Conservation (phyloP, 2,113 vertebrate genomes). For the Laticauda colubrina region DNA sequence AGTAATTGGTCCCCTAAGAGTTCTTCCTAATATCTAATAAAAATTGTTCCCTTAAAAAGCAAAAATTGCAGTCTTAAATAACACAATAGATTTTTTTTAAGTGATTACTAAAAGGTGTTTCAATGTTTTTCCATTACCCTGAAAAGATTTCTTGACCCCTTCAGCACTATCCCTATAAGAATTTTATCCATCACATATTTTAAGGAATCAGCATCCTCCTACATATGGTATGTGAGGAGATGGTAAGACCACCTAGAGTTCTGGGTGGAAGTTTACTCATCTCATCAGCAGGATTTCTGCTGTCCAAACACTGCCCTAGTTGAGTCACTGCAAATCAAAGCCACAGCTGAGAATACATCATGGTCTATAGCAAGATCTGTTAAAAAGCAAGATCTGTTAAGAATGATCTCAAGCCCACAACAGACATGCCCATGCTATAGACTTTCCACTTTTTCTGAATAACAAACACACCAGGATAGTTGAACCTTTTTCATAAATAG, state of each 20-base stretch:
- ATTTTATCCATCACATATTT: not conserved
- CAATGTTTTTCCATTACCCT: not conserved
- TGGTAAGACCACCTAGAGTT: not conserved
- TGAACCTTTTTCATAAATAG: not conserved
- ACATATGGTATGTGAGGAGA: not conserved
- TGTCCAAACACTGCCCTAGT: constrained; percentile 34
- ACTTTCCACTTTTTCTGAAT: constrained; percentile 5
- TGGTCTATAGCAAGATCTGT: not conserved
- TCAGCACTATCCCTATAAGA: not conserved
- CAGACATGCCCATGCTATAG: not conserved
- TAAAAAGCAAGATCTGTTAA: constrained; percentile 19
- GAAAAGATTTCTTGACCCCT: constrained; percentile 13
- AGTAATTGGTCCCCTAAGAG: not conserved
- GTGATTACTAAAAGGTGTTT: not conserved
- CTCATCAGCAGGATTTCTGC: not conserved
- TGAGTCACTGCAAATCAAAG: constrained; percentile 43
- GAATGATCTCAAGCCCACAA: constrained; percentile 25
- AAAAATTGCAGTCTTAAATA: not conserved
- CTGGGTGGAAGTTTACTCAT: not conserved
- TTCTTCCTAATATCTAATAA: not conserved
- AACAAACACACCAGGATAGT: constrained; percentile 17
- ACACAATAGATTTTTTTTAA: not conserved
- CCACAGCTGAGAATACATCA: constrained; percentile 19
- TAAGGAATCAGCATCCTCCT: not conserved
- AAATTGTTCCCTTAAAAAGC: not conserved